Conservation (phyloP, 2,113 vertebrate genomes). For the Cyanistes caeruleus region DNA sequence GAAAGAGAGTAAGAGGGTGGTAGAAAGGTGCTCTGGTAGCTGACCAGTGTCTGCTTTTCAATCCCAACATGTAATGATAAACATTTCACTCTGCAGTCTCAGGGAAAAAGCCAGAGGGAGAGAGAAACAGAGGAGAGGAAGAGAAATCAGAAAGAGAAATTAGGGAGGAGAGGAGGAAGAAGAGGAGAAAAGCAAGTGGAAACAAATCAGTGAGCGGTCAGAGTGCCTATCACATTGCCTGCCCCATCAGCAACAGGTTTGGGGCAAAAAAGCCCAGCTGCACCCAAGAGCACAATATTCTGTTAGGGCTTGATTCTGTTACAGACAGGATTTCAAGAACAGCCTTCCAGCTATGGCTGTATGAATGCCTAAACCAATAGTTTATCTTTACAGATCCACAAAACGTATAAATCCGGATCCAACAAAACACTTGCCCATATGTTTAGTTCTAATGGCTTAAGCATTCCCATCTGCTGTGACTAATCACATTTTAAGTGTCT, state of each 20-base stretch:
- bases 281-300: background rate
- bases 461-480: conserved; percentile 25
- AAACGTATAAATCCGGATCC: background rate
- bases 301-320: background rate
- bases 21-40: background rate
- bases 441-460: conserved; percentile 38
- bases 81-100: background rate
- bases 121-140: background rate
- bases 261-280: background rate
- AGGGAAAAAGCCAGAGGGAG: background rate
- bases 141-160: background rate
- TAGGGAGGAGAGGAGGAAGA: background rate
- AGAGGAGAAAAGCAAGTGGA: background rate
- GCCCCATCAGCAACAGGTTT: background rate
- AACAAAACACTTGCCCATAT: conserved; percentile 33
- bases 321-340: background rate
- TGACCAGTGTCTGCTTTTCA: background rate
- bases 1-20: background rate
- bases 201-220: background rate
- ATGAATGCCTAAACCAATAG: background rate
- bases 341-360: background rate
- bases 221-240: background rate
- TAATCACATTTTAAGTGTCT: conserved; percentile 17
- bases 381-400: background rate
- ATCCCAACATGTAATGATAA: background rate